Percentiles rank a stretch among this genome's conserved stretches.
These are phyloP conservation scores for Fregetta grallaria DNA, from an alignment of 2,113 vertebrate species.

Conservation along the genomic window DNA sequence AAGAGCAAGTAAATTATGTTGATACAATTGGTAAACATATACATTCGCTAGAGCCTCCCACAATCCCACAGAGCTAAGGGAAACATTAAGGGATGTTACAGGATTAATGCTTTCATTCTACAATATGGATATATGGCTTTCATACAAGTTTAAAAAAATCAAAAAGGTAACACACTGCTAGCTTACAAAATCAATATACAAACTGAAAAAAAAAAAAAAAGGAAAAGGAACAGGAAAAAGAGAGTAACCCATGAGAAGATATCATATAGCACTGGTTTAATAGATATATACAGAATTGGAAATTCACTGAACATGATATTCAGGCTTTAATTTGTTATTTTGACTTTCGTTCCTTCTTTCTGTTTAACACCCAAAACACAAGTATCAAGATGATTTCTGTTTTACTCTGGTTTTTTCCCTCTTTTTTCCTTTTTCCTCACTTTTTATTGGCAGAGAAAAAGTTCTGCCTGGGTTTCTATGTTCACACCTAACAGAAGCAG, in stretches of 20 bases:
- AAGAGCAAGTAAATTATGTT: constrained; percentile 45
- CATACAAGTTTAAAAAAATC: constrained; percentile 53
- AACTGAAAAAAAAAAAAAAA: not conserved
- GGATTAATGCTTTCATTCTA: constrained; percentile 57
- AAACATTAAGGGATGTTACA: constrained; percentile 55
- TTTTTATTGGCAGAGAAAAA: not conserved
- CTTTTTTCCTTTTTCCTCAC: not conserved
- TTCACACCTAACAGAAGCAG: not conserved
- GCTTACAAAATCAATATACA: constrained; percentile 63
- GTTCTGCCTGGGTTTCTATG: not conserved
- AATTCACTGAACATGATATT: not conserved
- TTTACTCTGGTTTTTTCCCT: not conserved
- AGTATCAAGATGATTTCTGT: not conserved
- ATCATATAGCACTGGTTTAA: constrained; percentile 48
- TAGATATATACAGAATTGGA: constrained; percentile 55
- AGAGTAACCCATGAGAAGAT: constrained; percentile 13
- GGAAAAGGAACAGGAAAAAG: not conserved
- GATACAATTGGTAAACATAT: constrained; percentile 34
- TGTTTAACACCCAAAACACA: not conserved
- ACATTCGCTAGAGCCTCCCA: constrained; percentile 14
- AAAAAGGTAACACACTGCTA: constrained; percentile 44
- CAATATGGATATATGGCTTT: constrained; percentile 50
- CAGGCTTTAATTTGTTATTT: constrained; percentile 31
- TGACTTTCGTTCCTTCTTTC: not conserved
- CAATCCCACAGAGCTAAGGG: constrained; percentile 23